Evolutionary conservation across 2,797 vertebrate genomes (phyloP), one percentile per base, ranked within the genome.

Genomic region (Sus cebifrons): DNA sequence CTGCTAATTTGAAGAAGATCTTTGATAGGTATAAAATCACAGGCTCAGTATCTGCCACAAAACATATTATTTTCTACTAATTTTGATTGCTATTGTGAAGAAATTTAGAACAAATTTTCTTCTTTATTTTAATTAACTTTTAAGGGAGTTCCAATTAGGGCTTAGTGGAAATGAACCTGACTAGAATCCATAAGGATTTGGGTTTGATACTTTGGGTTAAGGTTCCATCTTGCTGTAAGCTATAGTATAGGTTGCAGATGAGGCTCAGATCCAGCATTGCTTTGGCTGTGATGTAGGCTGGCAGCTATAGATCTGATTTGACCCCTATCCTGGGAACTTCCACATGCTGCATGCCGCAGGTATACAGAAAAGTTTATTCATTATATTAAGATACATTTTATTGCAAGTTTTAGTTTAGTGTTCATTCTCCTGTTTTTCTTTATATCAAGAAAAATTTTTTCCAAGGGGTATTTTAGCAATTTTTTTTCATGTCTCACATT

Each of bases 91-190:
- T 58, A 23, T 5, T n/a, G 10, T 18, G 21, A 83, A 77, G 15
- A 88, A 77, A 70, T 70, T 44, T 70, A 92, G 20, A 54, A 12
- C 52, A 54, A 52, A n/a, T 92, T 92, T 92, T 77, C 25, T 77
- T 88, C 8, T 82, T 67, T 58, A 17, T 83, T 77, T 49, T 36
- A 75, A 74, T 2, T 82, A 8, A 58, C 2, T 60, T 67, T 68
- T 75, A 49, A 49, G 44, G 44, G 44, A 49, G 44, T 49, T 49
- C 44, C 44, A 49, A 10, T 49, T 49, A 10, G 6, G 44, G 44
- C 44, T 49, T 49, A 49, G 44, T 49, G 44, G 44, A 49, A 49
- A 49, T 49, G 44, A 49, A 49, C 44, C 44, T 49, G 44, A 49
- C 9, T 49, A 49, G 44, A 49, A 49, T 49, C 44, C 44, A 49